Base-by-base conservation (phyloP, 2,113 vertebrate species). In the Panurus biarmicus region DNA sequence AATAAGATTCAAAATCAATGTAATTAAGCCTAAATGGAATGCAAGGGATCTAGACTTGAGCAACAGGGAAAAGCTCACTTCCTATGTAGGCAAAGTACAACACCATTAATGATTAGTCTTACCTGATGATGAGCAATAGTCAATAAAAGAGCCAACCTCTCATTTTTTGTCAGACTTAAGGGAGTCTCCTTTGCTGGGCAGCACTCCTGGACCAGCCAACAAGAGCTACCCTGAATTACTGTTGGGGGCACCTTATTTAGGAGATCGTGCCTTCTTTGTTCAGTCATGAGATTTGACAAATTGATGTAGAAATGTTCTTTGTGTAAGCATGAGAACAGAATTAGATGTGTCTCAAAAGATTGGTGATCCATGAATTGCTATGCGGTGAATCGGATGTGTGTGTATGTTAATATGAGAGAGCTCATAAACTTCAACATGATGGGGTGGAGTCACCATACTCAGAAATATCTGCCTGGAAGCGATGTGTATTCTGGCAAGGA, bases 381-480 rank as follows among this genome's bases (percentile, higher is more conserved):
- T 40, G 36, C 6, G 7, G 23, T 89, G 33, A 40, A 65, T 50
- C 0, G 2, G 7, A 11, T 64, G 12, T 31, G 31, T 0, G 0
- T n/a, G 4, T 65, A 23, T 19, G 22, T 45, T 40, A 35, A 15
- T 33, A 7, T 4, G 12, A 69, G 78, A 76, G 42, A 33, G 7
- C 35, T 35, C 16, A 5, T 62, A n/a, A 81, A 76, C 38, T 42
- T 44, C 58, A 76, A 0, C 9, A 4, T 11, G 38, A 40, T 24
- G 15, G 18, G 7, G 9, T 40, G 14, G 60, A 88, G 35, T 65
- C 22, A 16, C 51, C 47, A 18, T 31, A 15, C 36, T 38, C 62
- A 70, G 51, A 66, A 57, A 24, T 20, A 42, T 1, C 42, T 86
- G 57, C 51, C 24, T 24, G 23, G 47, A 75, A 71, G 33, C 18